phyloP scores from a whole-genome alignment of 2,888 invertebrate species.

The Dascillus cervinus region DNA sequence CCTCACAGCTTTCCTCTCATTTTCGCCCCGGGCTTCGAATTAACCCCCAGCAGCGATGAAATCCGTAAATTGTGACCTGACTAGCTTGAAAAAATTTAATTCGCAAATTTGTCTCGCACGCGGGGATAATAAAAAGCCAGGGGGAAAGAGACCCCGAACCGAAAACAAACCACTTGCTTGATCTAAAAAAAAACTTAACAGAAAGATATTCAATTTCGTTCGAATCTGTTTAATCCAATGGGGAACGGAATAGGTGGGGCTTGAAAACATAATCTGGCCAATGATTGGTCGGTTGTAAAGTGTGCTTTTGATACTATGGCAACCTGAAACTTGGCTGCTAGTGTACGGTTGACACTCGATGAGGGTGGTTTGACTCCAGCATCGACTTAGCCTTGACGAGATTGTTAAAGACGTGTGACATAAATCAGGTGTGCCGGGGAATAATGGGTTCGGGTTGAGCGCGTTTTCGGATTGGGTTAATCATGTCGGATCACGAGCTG shows the following conservation, averaged over 20 bases:
- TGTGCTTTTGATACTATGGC: slow-evolving; percentile 40
- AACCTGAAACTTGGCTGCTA: slow-evolving; percentile 36
- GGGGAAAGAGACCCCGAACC: slow-evolving; percentile 10
- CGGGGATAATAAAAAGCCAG: neutral
- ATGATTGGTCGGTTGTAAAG: slow-evolving; percentile 35
- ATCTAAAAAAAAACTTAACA: slow-evolving; percentile 39
- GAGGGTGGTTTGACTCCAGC: slow-evolving; percentile 24
- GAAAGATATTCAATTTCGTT: slow-evolving; percentile 44
- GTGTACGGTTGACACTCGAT: slow-evolving; percentile 32
- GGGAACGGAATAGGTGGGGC: slow-evolving; percentile 38
- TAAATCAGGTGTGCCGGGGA: no score
- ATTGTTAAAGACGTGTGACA: neutral
- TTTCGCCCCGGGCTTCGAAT: no score
- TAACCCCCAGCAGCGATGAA: no score
- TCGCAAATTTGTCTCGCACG: neutral
- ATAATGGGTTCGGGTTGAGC: no score
- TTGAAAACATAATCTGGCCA: slow-evolving; percentile 35
- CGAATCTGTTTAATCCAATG: slow-evolving; percentile 45
- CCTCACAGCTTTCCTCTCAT: no score
- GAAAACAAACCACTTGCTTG: slow-evolving; percentile 15
- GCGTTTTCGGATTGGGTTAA: no score
- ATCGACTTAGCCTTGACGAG: neutral
- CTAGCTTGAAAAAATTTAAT: no score
- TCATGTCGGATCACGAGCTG: slow-evolving; percentile 41
- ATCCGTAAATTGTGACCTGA: no score